A percentile compares a stretch with the other conserved stretches of the same genome.
Conservation (phyloP, 2,888 invertebrate species). For the Meliscaeva auricollis region DNA sequence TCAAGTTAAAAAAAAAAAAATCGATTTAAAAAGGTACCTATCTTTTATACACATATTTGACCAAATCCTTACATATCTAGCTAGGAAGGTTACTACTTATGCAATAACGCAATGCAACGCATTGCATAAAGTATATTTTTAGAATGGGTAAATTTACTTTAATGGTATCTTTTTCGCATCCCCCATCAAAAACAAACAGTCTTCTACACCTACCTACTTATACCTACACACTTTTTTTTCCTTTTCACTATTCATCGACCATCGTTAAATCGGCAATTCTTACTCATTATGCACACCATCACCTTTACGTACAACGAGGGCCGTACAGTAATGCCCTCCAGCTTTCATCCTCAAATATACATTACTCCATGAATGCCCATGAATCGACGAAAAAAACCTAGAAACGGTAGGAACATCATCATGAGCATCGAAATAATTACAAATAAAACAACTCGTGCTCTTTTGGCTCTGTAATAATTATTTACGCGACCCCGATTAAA, state of each 20-base stretch:
- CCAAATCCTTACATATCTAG: no score
- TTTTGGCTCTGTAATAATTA: constrained; percentile 61
- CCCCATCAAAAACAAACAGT: constrained; percentile 1
- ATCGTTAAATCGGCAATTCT: constrained; percentile 67
- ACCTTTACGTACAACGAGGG: constrained; percentile 48
- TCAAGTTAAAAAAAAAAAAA: no score
- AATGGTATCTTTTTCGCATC: not conserved
- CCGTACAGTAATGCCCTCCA: constrained; percentile 22
- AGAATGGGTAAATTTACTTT: no score
- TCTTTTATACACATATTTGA: no score
- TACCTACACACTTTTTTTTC: not conserved
- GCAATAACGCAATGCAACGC: no score
- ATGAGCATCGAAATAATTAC: constrained; percentile 62
- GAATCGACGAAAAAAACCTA: constrained; percentile 30
- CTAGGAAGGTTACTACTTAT: no score
- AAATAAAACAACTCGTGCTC: constrained; percentile 47
- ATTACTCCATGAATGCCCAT: constrained; percentile 19
- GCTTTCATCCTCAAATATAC: constrained; percentile 28
- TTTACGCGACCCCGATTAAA: constrained; percentile 68
- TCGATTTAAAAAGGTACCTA: no score
- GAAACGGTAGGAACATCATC: constrained; percentile 39
- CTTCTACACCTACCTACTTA: not conserved
- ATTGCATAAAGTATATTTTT: no score
- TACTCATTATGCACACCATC: constrained; percentile 74
- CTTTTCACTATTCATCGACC: constrained; percentile 66